These are phyloP conservation scores for Bombus haemorrhoidalis DNA, from an alignment of 1,140 invertebrate genomes.

Conservation along the genomic window DNA sequence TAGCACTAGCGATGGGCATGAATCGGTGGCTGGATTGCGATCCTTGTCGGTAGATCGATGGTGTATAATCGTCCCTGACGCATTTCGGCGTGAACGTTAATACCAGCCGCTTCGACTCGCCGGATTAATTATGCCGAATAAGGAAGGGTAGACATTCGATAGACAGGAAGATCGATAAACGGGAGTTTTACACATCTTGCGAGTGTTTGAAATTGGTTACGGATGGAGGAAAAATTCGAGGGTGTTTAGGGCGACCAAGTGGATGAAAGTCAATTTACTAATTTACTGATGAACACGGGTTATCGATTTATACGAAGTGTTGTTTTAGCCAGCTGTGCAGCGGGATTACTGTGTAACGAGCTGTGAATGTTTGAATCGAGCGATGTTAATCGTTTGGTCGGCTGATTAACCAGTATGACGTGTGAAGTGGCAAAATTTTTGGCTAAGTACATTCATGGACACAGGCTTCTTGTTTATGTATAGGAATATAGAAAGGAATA, in stretches of 20 bases:
- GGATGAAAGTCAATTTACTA: not conserved
- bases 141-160: not conserved
- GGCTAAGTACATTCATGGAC: not conserved
- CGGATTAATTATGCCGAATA: constrained; percentile 2
- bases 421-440: not conserved
- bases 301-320: not conserved
- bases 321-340: not conserved
- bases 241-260: not conserved
- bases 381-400: not conserved
- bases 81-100: not conserved
- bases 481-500: too few relatives aligned
- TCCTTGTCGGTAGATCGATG: not conserved
- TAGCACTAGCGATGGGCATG: constrained; percentile 16
- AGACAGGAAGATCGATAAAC: not conserved
- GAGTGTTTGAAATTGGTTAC: not conserved
- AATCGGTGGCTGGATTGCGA: not conserved
- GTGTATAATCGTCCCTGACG: not conserved
- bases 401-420: not conserved
- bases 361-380: too few relatives aligned
- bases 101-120: not conserved
- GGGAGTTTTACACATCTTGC: not conserved
- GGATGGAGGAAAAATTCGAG: not conserved
- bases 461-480: not conserved
- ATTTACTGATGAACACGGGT: not conserved
- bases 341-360: not conserved